Conservation (phyloP, 2,113 vertebrate species). For the Heteronetta atricapilla region DNA sequence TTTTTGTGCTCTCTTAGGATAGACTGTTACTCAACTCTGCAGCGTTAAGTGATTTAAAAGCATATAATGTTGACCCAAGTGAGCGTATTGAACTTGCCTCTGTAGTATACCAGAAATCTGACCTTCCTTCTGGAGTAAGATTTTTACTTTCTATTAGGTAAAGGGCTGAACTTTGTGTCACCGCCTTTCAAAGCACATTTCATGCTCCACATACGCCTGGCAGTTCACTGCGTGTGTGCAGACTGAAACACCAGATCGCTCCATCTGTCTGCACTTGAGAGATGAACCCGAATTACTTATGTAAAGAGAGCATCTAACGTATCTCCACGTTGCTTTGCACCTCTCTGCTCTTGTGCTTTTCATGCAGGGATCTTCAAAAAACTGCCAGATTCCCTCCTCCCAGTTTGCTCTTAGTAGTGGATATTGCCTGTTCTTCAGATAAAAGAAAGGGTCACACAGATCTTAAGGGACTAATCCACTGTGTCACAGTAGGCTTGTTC, state of each 20-base stretch:
- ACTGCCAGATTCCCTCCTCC: not conserved
- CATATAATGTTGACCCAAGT: not conserved
- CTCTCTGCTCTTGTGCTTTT: not conserved
- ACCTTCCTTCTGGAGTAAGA: not conserved
- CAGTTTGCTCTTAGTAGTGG: not conserved
- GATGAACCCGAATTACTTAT: not conserved
- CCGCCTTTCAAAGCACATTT: not conserved
- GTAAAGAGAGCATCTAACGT: not conserved
- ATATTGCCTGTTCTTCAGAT: not conserved
- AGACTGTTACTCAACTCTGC: not conserved
- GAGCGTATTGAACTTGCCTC: not conserved
- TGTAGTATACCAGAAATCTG: not conserved
- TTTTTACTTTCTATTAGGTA: not conserved
- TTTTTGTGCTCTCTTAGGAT: not conserved
- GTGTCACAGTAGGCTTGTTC: not conserved
- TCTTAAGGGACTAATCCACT: not conserved
- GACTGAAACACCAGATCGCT: not conserved
- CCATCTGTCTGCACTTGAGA: not conserved
- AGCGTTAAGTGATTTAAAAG: not conserved
- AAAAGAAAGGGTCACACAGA: not conserved
- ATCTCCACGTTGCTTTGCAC: not conserved
- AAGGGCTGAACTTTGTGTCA: not conserved
- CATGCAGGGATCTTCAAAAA: not conserved
- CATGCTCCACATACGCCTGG: not conserved
- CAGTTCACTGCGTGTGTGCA: not conserved